Conservation (phyloP, 2,888 invertebrate genomes). For the Matsumyia berberina region DNA sequence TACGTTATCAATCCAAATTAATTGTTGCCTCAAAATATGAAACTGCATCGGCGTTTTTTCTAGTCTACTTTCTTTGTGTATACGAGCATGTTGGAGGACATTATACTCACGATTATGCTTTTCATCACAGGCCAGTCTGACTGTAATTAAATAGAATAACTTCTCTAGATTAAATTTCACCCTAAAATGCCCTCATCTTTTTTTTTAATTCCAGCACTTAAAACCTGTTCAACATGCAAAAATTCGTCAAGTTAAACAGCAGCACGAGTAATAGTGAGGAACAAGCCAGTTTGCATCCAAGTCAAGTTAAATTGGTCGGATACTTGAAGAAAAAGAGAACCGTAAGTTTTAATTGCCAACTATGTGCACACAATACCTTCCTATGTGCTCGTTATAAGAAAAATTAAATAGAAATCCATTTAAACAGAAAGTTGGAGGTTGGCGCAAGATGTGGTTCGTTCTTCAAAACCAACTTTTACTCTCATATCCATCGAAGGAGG, state of each 20-base stretch:
- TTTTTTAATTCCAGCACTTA: not conserved
- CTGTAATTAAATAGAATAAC: no score
- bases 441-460: constrained; percentile 81
- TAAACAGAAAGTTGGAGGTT: constrained; percentile 80
- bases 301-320: constrained; percentile 80
- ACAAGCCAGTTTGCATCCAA: constrained; percentile 58
- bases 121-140: no score
- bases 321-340: constrained; percentile 81
- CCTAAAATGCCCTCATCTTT: not conserved
- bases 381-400: not conserved
- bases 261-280: constrained; percentile 33
- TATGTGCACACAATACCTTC: no score
- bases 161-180: no score
- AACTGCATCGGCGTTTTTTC: no score
- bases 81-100: no score
- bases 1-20: no score
- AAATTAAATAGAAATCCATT: constrained; percentile 21
- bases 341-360: constrained; percentile 76
- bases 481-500: constrained; percentile 80
- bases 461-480: constrained; percentile 80
- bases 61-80: no score
- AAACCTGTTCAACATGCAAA: constrained; percentile 56
- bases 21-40: no score
- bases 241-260: constrained; percentile 58
- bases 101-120: no score